Conservation (phyloP, 1,140 invertebrate genomes). For the Holcopasites calliopsidis region DNA sequence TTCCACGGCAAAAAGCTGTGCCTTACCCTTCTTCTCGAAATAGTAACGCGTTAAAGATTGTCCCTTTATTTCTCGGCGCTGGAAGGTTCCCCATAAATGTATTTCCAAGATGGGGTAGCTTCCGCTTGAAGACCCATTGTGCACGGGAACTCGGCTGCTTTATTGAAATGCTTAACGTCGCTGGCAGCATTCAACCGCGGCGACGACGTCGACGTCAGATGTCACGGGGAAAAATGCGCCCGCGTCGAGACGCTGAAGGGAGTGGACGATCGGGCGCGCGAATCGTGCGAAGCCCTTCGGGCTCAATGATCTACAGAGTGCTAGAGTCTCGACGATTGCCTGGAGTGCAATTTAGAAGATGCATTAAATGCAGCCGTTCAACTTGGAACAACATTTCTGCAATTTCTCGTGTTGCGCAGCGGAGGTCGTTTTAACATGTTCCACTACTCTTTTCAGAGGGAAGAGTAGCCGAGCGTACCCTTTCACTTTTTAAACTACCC, state of each 20-base stretch:
- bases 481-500: too few relatives aligned
- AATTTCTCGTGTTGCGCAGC: too few relatives aligned
- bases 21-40: too few relatives aligned
- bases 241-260: not conserved
- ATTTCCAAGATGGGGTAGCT: not conserved
- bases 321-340: not conserved
- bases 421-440: too few relatives aligned
- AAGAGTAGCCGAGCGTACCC: too few relatives aligned
- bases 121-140: slow-evolving; percentile 8
- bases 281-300: not conserved
- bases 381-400: too few relatives aligned
- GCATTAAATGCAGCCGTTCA: too few relatives aligned
- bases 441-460: too few relatives aligned
- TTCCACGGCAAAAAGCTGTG: too few relatives aligned
- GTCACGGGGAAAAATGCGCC: slow-evolving; percentile 10
- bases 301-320: not conserved
- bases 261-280: not conserved
- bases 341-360: too few relatives aligned
- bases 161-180: slow-evolving; percentile 41
- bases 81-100: slow-evolving; percentile 6
- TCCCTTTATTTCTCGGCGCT: not conserved
- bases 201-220: not conserved
- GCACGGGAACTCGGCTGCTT: not conserved
- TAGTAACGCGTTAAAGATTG: too few relatives aligned
- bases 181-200: not conserved